phyloP scores from a whole-genome alignment of 2,113 vertebrate species.

The Nettapus auritus region DNA sequence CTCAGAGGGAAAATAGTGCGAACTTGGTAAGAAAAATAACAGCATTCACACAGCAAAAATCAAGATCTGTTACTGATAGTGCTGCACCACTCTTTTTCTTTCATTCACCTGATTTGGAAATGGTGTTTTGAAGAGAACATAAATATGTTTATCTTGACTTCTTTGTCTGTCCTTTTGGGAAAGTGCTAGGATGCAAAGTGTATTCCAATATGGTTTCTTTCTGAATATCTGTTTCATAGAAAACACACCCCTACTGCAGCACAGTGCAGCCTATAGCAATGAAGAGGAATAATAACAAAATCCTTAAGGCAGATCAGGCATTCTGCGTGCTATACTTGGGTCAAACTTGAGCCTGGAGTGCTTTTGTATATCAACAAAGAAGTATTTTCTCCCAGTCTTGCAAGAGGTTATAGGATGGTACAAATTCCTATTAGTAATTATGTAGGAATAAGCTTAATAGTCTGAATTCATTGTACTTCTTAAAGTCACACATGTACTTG shows the following conservation, averaged over 20 bases:
- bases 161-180: neutral
- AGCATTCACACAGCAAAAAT: neutral
- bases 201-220: constrained; percentile 33
- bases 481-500: neutral
- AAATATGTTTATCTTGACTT: neutral
- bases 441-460: neutral
- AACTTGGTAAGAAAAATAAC: neutral
- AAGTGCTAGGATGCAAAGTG: neutral
- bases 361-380: neutral
- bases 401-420: neutral
- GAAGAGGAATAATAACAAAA: constrained; percentile 50
- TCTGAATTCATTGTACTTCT: neutral
- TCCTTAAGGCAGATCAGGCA: constrained; percentile 38
- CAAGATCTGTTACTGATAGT: neutral
- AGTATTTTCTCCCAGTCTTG: neutral
- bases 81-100: neutral
- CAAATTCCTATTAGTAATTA: neutral
- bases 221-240: constrained; percentile 37
- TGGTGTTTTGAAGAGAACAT: neutral
- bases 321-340: neutral
- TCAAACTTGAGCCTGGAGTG: neutral
- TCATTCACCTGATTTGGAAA: neutral
- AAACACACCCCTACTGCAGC: constrained; percentile 65
- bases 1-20: neutral
- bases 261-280: constrained; percentile 59